phyloP scores from a whole-genome alignment of 2,113 vertebrate species.

The Marmota monax region DNA sequence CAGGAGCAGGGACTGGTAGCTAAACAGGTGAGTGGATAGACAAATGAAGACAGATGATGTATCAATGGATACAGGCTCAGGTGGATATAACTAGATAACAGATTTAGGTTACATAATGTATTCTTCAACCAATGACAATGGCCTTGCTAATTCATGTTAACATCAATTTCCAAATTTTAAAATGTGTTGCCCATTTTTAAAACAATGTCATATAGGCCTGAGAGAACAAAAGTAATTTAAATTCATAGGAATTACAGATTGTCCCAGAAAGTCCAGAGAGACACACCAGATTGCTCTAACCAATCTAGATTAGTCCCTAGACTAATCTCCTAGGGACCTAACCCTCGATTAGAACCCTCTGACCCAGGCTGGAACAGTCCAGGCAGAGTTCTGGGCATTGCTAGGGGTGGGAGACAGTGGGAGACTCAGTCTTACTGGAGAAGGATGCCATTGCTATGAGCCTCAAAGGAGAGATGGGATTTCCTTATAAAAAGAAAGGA shows the following conservation, averaged over 20 bases:
- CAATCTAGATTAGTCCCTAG: too few relatives aligned
- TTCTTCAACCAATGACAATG: neutral
- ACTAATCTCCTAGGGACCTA: neutral
- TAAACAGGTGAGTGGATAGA: neutral
- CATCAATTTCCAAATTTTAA: neutral
- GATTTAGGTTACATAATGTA: neutral
- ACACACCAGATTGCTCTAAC: neutral
- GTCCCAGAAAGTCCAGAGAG: neutral
- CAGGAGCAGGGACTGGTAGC: neutral
- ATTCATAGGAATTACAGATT: neutral
- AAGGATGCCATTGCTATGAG: neutral
- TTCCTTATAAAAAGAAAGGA: neutral
- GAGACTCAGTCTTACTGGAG: neutral
- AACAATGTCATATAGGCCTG: neutral
- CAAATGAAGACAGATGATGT: neutral
- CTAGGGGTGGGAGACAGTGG: neutral
- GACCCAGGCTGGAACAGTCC: neutral
- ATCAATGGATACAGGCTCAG: neutral
- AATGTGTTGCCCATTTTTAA: neutral
- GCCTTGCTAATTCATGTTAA: neutral
- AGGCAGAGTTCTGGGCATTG: neutral
- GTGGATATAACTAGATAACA: neutral
- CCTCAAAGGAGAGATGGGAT: neutral
- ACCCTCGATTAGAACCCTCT: neutral
- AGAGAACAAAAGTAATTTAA: neutral